These are phyloP conservation scores for Scrobipalpa atriplicella DNA, from an alignment of 2,888 invertebrate species.

Conservation along the genomic window DNA sequence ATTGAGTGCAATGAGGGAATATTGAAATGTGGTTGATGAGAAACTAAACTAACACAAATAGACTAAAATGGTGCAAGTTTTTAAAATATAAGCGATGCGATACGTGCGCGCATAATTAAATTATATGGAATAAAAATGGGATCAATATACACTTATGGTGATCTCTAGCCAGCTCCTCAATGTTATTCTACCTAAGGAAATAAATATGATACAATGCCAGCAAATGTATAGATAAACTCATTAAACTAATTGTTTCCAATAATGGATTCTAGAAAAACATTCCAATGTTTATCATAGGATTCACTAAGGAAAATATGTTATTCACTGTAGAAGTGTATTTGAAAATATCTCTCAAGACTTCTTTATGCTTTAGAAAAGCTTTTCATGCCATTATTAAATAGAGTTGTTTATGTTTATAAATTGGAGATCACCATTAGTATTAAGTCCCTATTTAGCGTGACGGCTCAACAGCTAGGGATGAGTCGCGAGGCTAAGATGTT, in stretches of 20 bases:
- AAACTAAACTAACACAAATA: slow-evolving; percentile 43
- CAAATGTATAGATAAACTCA: not conserved
- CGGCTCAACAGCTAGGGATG: slow-evolving; percentile 38
- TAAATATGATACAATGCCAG: not conserved
- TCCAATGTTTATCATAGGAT: not conserved
- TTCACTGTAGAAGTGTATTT: not conserved
- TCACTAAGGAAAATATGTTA: not conserved
- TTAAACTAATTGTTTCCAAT: not conserved
- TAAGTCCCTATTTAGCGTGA: slow-evolving; percentile 10
- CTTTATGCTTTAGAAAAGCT: not conserved
- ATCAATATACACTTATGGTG: slow-evolving; percentile 20
- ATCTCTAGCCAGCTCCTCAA: not conserved
- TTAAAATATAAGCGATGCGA: slow-evolving; percentile 41
- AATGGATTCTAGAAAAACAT: not conserved
- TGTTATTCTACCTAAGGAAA: not conserved
- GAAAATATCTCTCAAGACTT: not conserved
- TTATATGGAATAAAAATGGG: slow-evolving; percentile 35
- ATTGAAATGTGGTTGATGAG: slow-evolving; percentile 39
- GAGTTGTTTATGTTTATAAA: not conserved
- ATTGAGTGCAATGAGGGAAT: slow-evolving; percentile 29
- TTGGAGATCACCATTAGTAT: slow-evolving; percentile 13
- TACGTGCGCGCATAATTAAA: slow-evolving; percentile 36
- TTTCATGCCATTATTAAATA: not conserved
- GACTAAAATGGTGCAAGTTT: slow-evolving; percentile 38
- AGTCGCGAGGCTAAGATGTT: slow-evolving; percentile 66